Evolutionary conservation across 2,888 invertebrate genomes (phyloP).

Genomic region (Rapana venosa): DNA sequence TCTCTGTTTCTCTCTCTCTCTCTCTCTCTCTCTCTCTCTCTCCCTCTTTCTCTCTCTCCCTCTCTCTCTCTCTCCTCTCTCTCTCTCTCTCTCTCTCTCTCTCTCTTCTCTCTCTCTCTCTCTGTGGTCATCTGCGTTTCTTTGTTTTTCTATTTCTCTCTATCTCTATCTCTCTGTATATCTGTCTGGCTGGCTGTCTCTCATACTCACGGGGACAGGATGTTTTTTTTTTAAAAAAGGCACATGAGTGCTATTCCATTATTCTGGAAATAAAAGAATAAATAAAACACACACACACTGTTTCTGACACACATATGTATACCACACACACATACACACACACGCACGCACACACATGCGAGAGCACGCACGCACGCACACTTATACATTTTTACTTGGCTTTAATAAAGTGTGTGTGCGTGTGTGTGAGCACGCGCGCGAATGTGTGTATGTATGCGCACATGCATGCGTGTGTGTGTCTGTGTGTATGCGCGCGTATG

Average conservation of each 20-base stretch:
- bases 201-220: no score
- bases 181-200: no score
- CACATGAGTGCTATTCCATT: no score
- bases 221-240: no score
- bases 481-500: background rate
- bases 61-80: background rate
- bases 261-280: no score
- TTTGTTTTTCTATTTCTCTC: background rate
- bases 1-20: background rate
- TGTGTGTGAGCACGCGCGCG: background rate
- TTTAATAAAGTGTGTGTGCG: background rate
- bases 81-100: background rate
- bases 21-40: background rate
- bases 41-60: constrained; percentile 18
- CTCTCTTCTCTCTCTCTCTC: background rate
- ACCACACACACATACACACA: background rate
- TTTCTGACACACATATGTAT: no score
- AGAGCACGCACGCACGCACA: background rate
- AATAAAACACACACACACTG: no score
- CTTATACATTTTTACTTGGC: background rate
- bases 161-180: background rate
- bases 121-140: background rate
- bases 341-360: background rate
- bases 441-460: background rate
- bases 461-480: background rate